phyloP scores from a whole-genome alignment of 2,797 vertebrate species.

The Schizopygopsis pylzovi region DNA sequence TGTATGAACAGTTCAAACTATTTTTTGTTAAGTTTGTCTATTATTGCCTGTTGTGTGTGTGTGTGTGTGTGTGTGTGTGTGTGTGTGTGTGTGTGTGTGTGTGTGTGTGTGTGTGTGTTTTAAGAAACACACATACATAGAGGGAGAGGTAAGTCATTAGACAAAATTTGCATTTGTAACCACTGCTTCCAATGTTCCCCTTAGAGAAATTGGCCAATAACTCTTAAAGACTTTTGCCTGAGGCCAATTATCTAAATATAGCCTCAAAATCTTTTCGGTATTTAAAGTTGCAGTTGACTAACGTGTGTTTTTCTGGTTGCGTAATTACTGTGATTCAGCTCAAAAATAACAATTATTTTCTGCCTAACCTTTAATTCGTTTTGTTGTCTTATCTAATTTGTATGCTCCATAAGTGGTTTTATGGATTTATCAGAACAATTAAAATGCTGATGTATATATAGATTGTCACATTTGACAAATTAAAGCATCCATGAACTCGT shows the following conservation, averaged over 20 bases:
- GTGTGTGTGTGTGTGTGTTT: background rate
- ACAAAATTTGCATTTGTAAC: constrained; percentile 31
- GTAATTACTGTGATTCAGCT: constrained; percentile 58
- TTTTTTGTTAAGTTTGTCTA: background rate
- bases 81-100: background rate
- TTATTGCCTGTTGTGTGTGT: background rate
- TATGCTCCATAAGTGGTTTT: constrained; percentile 54
- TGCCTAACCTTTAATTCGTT: constrained; percentile 32
- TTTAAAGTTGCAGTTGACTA: constrained; percentile 42
- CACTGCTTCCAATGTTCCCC: constrained; percentile 38
- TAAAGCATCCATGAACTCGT: background rate
- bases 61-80: background rate
- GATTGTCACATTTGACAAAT: background rate
- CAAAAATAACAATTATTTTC: constrained; percentile 39
- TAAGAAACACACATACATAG: background rate
- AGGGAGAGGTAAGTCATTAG: constrained; percentile 1
- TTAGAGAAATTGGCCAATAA: constrained; percentile 60
- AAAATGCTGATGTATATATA: constrained; percentile 14
- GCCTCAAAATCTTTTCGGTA: constrained; percentile 45
- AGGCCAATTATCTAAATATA: constrained; percentile 54
- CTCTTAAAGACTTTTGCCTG: constrained; percentile 44
- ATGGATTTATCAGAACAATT: constrained; percentile 47
- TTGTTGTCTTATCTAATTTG: constrained; percentile 62
- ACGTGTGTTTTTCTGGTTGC: constrained; percentile 59
- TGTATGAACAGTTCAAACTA: background rate